Evolutionary conservation across 2,113 vertebrate genomes (phyloP).

Genomic region (Herpetotheres cachinnans): DNA sequence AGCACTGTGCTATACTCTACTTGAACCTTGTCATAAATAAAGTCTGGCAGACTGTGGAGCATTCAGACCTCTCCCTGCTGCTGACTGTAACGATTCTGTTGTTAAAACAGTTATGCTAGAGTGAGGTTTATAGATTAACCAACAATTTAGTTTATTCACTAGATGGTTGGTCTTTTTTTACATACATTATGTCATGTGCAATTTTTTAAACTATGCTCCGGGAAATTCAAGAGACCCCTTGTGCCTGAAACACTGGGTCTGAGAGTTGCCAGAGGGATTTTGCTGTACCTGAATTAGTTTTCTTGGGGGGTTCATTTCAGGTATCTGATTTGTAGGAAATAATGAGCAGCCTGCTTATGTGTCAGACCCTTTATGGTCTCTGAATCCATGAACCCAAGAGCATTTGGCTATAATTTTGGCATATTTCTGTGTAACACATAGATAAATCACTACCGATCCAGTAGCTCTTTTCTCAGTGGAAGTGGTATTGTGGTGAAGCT

Average conservation of each 20-base stretch:
- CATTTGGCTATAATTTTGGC: not conserved
- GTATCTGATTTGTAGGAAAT: not conserved
- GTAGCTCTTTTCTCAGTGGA: not conserved
- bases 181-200: not conserved
- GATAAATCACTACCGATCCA: not conserved
- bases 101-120: not conserved
- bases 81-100: not conserved
- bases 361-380: not conserved
- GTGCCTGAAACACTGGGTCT: not conserved
- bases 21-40: not conserved
- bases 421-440: accelerated
- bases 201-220: not conserved
- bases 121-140: not conserved
- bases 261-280: not conserved
- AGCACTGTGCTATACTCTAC: not conserved
- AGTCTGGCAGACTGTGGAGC: not conserved
- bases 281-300: not conserved
- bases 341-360: not conserved
- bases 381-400: not conserved
- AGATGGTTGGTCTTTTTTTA: not conserved
- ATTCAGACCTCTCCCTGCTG: not conserved
- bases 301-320: not conserved
- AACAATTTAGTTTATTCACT: not conserved
- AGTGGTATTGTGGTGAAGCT: not conserved
- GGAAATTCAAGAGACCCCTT: not conserved